Conservation (phyloP, 2,888 invertebrate genomes). For the Scrobipalpa costella region DNA sequence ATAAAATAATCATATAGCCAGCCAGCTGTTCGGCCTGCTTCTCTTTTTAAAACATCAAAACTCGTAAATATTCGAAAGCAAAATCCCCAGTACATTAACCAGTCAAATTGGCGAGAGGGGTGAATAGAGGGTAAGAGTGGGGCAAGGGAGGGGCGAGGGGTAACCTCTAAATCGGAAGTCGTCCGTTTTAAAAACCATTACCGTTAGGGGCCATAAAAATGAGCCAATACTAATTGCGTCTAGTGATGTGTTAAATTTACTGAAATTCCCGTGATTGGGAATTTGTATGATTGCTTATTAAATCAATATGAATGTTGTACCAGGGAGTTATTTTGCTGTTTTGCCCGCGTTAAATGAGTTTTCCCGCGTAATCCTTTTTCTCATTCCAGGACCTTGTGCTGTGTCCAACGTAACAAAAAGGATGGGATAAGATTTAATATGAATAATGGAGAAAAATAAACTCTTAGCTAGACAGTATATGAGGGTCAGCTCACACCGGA, state of each 20-base stretch:
- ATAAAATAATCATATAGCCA: too few relatives aligned
- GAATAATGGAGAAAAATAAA: too few relatives aligned
- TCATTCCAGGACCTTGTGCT: too few relatives aligned
- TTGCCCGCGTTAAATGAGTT: too few relatives aligned
- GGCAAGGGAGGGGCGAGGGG: background rate
- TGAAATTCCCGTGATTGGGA: background rate
- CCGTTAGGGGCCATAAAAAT: constrained; percentile 12
- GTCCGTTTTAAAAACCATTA: constrained; percentile 23
- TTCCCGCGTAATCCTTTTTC: too few relatives aligned
- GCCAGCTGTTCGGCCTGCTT: too few relatives aligned
- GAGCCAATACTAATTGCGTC: constrained; percentile 14
- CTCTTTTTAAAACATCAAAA: background rate
- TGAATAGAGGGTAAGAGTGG: background rate
- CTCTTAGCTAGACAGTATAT: too few relatives aligned
- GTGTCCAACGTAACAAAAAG: too few relatives aligned
- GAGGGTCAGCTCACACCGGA: too few relatives aligned
- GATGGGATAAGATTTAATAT: too few relatives aligned
- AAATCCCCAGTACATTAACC: constrained; percentile 13
- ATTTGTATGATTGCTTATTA: background rate
- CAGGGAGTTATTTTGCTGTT: too few relatives aligned
- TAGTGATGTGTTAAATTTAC: constrained; percentile 7
- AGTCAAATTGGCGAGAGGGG: constrained; percentile 8
- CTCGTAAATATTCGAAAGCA: constrained; percentile 8
- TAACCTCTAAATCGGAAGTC: constrained; percentile 13
- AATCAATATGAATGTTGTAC: too few relatives aligned